phyloP scores from a whole-genome alignment of 2,797 vertebrate genomes.

The Aldrovandia affinis region DNA sequence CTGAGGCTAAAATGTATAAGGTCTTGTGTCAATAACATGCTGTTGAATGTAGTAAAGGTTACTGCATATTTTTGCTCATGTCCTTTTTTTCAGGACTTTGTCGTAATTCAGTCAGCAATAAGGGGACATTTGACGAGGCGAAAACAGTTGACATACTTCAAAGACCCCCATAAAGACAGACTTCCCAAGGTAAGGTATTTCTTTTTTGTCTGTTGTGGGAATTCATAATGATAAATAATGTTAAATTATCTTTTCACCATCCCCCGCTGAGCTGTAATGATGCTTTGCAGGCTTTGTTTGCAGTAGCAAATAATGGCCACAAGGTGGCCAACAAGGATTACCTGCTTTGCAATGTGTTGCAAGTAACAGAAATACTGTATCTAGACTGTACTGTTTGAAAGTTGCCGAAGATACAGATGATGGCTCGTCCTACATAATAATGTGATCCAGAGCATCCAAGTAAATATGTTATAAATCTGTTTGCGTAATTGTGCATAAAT shows the following conservation, averaged over 20 bases:
- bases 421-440: not conserved
- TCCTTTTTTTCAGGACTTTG: conserved; percentile 64
- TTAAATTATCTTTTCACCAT: not conserved
- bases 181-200: conserved; percentile 64
- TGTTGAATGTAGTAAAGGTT: not conserved
- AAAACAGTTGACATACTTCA: conserved; percentile 56
- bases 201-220: not conserved
- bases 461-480: not conserved
- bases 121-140: conserved; percentile 77
- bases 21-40: not conserved
- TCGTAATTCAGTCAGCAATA: conserved; percentile 78
- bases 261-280: too few relatives aligned
- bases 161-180: conserved; percentile 44
- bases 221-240: not conserved
- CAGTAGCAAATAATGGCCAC: conserved; percentile 30
- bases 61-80: conserved; percentile 4
- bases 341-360: not conserved
- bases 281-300: conserved; percentile 19
- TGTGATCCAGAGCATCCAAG: not conserved
- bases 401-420: not conserved
- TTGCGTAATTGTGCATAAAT: not conserved
- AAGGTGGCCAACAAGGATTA: conserved; percentile 3
- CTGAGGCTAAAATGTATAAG: not conserved
- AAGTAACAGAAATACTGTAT: too few relatives aligned
- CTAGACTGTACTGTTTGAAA: not conserved